Evolutionary conservation across 53 echinoderm and acorn worm genomes (phyloP).

Genomic region (Mesocentrotus franciscanus): DNA sequence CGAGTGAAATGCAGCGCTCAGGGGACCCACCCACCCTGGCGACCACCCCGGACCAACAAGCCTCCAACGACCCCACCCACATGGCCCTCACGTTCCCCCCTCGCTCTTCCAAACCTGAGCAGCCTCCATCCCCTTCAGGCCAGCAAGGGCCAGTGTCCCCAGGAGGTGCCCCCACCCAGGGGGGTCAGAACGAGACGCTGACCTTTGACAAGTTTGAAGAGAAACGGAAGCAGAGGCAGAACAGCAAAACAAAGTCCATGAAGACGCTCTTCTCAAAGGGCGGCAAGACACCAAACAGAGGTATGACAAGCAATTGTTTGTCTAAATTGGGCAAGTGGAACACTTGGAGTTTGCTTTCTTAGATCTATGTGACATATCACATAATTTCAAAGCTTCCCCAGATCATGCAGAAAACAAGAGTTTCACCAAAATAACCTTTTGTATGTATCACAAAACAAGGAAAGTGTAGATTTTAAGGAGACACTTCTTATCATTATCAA

Average conservation of each 20-base stretch:
- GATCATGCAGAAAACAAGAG: too few species aligned
- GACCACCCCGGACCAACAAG: neutral
- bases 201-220: slow-evolving; percentile 94
- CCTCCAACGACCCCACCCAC: slow-evolving; percentile 29
- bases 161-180: neutral
- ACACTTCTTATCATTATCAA: too few species aligned
- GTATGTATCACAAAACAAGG: too few species aligned
- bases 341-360: too few species aligned
- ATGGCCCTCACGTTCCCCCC: slow-evolving; percentile 42
- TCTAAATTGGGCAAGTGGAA: too few species aligned
- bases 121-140: slow-evolving; percentile 1
- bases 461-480: too few species aligned
- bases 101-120: neutral
- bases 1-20: slow-evolving; percentile 72
- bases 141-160: slow-evolving; percentile 24
- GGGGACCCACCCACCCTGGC: slow-evolving; percentile 16
- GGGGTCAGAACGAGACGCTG: slow-evolving; percentile 61
- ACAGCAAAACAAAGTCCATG: slow-evolving; percentile 74
- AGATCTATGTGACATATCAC: too few species aligned
- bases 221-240: slow-evolving; percentile 82
- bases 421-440: too few species aligned
- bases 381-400: too few species aligned
- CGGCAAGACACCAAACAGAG: slow-evolving; percentile 81
- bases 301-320: slow-evolving; percentile 49
- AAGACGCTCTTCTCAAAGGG: slow-evolving; percentile 87